Evolutionary conservation across 2,888 invertebrate genomes (phyloP).

Genomic region (Spisula subtruncata): DNA sequence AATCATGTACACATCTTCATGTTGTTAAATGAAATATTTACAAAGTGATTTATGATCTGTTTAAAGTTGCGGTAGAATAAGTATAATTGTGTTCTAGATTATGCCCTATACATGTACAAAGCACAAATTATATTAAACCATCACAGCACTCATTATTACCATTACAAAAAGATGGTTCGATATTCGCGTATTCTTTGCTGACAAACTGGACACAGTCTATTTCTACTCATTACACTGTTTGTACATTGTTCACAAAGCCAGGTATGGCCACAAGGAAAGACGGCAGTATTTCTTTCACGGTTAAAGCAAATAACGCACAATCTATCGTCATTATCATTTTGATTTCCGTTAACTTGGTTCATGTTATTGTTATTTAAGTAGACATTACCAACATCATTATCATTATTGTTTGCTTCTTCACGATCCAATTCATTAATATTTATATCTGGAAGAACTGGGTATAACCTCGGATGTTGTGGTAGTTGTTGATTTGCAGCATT

Average conservation of each 20-base stretch:
- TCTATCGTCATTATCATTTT: not conserved
- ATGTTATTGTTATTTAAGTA: slow-evolving; percentile 22
- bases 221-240: slow-evolving; percentile 49
- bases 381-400: not conserved
- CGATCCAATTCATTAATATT: slow-evolving; percentile 18
- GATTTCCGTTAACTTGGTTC: not conserved
- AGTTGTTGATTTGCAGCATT: not conserved
- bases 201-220: slow-evolving; percentile 68
- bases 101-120: no score
- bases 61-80: no score
- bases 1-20: no score
- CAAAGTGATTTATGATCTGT: no score
- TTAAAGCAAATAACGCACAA: slow-evolving; percentile 70
- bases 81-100: no score
- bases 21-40: no score
- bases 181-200: slow-evolving; percentile 60
- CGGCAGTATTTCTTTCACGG: slow-evolving; percentile 61
- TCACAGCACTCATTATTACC: no score
- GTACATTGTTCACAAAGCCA: slow-evolving; percentile 69
- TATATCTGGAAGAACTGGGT: not conserved
- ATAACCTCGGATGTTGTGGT: not conserved
- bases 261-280: slow-evolving; percentile 75
- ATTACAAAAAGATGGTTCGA: slow-evolving; percentile 53
- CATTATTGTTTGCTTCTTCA: slow-evolving; percentile 5
- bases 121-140: no score